Conservation (phyloP, 2,888 invertebrate genomes). For the Drosophila diplacantha region DNA sequence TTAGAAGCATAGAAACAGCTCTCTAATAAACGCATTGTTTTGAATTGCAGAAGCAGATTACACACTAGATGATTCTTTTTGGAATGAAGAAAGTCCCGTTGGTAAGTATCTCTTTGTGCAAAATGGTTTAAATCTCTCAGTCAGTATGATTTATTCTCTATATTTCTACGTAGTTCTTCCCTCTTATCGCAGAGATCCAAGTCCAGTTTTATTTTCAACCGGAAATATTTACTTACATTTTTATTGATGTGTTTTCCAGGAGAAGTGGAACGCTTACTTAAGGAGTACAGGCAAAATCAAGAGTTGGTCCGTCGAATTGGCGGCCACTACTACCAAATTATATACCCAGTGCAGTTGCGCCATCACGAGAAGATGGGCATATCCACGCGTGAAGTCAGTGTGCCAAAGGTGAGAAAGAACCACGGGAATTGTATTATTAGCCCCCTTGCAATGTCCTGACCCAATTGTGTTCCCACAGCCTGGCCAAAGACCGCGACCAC, state of each 20-base stretch:
- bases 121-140: neutral
- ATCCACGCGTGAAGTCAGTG: slow-evolving; percentile 93
- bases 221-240: neutral
- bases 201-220: neutral
- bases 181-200: neutral
- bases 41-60: slow-evolving; percentile 89
- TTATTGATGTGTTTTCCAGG: slow-evolving; percentile 76
- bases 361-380: slow-evolving; percentile 98
- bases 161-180: neutral
- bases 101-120: slow-evolving; percentile 82
- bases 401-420: slow-evolving; percentile 85
- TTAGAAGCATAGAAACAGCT: neutral
- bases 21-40: neutral
- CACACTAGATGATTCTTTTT: slow-evolving; percentile 94
- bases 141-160: neutral
- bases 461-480: slow-evolving; percentile 61
- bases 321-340: slow-evolving; percentile 94
- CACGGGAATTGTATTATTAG: neutral
- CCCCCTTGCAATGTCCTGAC: neutral
- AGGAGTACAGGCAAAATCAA: slow-evolving; percentile 94
- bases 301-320: slow-evolving; percentile 94
- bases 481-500: slow-evolving; percentile 76
- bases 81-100: slow-evolving; percentile 94
- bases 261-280: slow-evolving; percentile 93
- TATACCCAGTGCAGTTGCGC: slow-evolving; percentile 94